Evolutionary conservation across 2,113 vertebrate genomes (phyloP).

Genomic region (Pterophyllum scalare): DNA sequence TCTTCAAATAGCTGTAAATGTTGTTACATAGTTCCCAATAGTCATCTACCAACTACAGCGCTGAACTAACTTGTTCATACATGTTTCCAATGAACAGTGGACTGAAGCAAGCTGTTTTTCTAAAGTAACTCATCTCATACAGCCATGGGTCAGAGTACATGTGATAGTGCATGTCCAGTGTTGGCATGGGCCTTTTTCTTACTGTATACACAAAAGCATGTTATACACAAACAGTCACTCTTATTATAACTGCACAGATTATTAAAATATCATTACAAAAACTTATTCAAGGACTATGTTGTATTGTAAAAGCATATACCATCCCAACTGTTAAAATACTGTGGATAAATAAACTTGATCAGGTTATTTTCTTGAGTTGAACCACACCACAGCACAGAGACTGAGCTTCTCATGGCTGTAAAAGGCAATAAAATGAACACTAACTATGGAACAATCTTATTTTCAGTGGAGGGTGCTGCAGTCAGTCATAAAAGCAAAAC

Average conservation of each 20-base stretch:
- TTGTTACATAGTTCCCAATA: neutral
- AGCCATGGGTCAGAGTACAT: neutral
- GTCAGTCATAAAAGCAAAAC: neutral
- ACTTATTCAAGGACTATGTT: neutral
- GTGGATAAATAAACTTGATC: neutral
- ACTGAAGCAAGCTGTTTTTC: neutral
- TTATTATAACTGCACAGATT: rapidly evolving
- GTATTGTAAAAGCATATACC: neutral
- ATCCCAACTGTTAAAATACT: neutral
- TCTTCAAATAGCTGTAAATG: neutral
- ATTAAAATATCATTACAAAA: neutral
- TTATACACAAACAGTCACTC: neutral
- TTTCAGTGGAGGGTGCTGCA: neutral
- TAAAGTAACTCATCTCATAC: neutral
- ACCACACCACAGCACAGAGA: neutral
- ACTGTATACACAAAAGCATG: neutral
- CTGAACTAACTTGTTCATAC: neutral
- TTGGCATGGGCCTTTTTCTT: neutral
- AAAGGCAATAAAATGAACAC: neutral
- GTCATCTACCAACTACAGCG: neutral
- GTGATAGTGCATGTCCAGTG: neutral
- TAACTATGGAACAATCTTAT: neutral
- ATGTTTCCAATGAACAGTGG: neutral
- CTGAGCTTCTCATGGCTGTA: neutral
- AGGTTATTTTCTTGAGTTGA: neutral